Evolutionary conservation across 2,797 vertebrate genomes (phyloP).

Genomic region (Labeo calbasu): DNA sequence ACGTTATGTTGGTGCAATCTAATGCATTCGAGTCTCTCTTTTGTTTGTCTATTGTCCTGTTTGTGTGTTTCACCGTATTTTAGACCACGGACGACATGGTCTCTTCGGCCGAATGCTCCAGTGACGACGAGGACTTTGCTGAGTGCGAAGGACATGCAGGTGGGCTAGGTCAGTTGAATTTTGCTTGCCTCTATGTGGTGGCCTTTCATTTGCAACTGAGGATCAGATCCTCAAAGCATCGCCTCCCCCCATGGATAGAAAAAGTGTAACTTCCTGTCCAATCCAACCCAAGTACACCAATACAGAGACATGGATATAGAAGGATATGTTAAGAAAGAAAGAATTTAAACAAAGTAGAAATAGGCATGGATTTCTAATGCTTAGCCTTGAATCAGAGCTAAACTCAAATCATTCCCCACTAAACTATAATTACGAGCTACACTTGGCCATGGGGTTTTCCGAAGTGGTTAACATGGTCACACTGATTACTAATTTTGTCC

Average conservation of each 20-base stretch:
- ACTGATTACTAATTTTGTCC: conserved; percentile 84
- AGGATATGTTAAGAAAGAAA: conserved; percentile 24
- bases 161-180: conserved; percentile 99
- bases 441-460: conserved; percentile 89
- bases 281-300: conserved; percentile 72
- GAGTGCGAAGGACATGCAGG: conserved; percentile 96
- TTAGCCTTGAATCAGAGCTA: conserved; percentile 39
- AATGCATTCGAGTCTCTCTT: conserved; percentile 69
- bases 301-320: conserved; percentile 79
- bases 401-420: conserved; percentile 54
- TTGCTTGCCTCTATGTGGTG: conserved; percentile 84
- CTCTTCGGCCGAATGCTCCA: conserved; percentile 97
- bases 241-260: conserved; percentile 87
- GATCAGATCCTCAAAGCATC: conserved; percentile 86
- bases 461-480: conserved; percentile 86
- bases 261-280: conserved; percentile 75
- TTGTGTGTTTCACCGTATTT: conserved; percentile 44
- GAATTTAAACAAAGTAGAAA: conserved; percentile 21
- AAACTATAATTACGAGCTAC: conserved; percentile 70
- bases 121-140: conserved; percentile 97
- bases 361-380: conserved; percentile 47
- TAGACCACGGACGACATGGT: conserved; percentile 87
- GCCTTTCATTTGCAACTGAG: conserved; percentile 83
- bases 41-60: conserved; percentile 64
- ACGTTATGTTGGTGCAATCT: neutral